Conservation (phyloP, 2,113 vertebrate genomes). For the Solea senegalensis region DNA sequence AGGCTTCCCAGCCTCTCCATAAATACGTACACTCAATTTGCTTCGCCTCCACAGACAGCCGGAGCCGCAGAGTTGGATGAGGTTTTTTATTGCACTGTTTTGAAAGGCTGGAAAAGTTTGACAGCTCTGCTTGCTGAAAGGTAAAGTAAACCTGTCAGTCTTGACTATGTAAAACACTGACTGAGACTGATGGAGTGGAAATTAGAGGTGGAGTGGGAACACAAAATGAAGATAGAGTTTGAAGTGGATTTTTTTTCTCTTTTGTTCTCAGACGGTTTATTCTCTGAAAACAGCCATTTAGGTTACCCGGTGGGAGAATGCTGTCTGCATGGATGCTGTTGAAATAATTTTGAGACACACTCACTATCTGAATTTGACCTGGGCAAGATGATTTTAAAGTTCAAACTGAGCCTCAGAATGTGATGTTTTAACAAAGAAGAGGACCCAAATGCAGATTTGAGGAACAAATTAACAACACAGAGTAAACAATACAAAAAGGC, state of each 20-base stretch:
- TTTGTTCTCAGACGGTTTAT: neutral
- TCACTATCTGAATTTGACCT: too few species aligned
- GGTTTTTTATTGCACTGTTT: conserved; percentile 23
- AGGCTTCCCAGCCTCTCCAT: conserved; percentile 1
- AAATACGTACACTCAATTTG: conserved; percentile 12
- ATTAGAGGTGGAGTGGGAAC: neutral
- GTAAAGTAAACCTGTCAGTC: conserved; percentile 34
- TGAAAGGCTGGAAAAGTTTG: conserved; percentile 23
- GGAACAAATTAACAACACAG: too few species aligned
- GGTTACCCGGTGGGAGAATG: too few species aligned
- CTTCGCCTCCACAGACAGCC: conserved; percentile 4
- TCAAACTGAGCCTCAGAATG: too few species aligned
- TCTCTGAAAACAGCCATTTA: too few species aligned
- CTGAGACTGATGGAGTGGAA: conserved; percentile 3
- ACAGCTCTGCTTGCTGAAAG: conserved; percentile 26
- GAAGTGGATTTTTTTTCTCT: neutral
- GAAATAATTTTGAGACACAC: too few species aligned
- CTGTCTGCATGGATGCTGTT: too few species aligned
- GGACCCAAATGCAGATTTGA: too few species aligned
- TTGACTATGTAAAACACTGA: conserved; percentile 21
- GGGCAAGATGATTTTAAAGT: too few species aligned
- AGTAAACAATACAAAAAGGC: too few species aligned
- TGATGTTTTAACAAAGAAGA: too few species aligned
- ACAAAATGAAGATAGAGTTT: neutral
- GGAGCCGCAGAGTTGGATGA: neutral